These are phyloP conservation scores for Pipistrellus kuhlii DNA, from an alignment of 2,797 vertebrate species.

Conservation along the genomic window DNA sequence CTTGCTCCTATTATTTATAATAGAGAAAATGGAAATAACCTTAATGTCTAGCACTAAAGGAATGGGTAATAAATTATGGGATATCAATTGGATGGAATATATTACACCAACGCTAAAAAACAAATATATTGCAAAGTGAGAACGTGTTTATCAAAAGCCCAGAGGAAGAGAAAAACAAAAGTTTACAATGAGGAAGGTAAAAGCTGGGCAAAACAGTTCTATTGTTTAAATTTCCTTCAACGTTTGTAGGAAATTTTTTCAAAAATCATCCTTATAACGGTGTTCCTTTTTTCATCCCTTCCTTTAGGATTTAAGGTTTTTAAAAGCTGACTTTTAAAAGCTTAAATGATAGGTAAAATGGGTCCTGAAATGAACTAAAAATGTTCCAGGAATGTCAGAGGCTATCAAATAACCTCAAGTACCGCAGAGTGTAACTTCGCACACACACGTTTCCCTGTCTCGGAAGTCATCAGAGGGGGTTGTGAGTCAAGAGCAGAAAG, in stretches of 20 bases:
- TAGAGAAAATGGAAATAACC: constrained; percentile 81
- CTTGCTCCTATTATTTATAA: constrained; percentile 79
- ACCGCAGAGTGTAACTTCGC: neutral
- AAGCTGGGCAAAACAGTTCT: neutral
- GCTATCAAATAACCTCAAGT: neutral
- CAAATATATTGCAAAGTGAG: constrained; percentile 40
- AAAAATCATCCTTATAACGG: neutral
- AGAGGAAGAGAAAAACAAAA: neutral
- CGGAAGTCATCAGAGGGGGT: neutral
- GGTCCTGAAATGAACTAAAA: constrained; percentile 17
- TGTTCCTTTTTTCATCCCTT: constrained; percentile 11
- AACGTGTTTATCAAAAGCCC: constrained; percentile 62
- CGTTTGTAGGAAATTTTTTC: neutral
- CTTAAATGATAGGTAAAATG: constrained; percentile 40
- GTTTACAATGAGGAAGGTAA: constrained; percentile 23
- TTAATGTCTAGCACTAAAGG: constrained; percentile 74
- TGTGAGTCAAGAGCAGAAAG: neutral
- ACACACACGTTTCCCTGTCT: neutral
- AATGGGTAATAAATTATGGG: constrained; percentile 66
- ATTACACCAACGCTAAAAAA: constrained; percentile 61
- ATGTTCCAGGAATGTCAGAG: neutral
- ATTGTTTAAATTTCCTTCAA: constrained; percentile 26
- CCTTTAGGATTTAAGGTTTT: neutral
- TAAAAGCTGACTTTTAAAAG: constrained; percentile 3
- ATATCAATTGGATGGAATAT: constrained; percentile 64